phyloP scores from a whole-genome alignment of 2,888 invertebrate genomes.

The Phalera bucephala region DNA sequence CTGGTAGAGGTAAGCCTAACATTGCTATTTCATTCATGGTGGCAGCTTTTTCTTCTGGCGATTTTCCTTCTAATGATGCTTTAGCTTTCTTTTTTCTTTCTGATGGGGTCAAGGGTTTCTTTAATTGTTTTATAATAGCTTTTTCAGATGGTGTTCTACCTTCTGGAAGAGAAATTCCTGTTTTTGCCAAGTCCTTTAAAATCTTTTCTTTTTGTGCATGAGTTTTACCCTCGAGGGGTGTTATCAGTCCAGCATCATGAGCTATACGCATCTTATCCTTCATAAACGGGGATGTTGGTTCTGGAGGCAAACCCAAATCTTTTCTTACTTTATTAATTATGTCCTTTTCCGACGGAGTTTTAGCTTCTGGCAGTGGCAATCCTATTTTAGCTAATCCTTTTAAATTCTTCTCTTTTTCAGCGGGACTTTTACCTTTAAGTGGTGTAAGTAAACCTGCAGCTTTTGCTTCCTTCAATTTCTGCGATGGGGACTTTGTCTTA shows the following conservation, averaged over 20 bases:
- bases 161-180: slow-evolving; percentile 18
- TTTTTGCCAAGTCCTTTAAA: slow-evolving; percentile 15
- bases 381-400: slow-evolving; percentile 29
- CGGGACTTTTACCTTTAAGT: slow-evolving; percentile 34
- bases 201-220: slow-evolving; percentile 32
- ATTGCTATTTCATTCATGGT: slow-evolving; percentile 29
- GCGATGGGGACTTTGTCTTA: slow-evolving; percentile 14
- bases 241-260: slow-evolving; percentile 28
- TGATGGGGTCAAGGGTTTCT: slow-evolving; percentile 9
- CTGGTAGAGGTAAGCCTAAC: slow-evolving; percentile 38
- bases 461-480: slow-evolving; percentile 11
- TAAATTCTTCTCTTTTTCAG: slow-evolving; percentile 40
- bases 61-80: slow-evolving; percentile 34
- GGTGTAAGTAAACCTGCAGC: slow-evolving; percentile 30
- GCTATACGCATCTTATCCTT: slow-evolving; percentile 25
- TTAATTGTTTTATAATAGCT: slow-evolving; percentile 27
- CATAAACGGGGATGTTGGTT: slow-evolving; percentile 30
- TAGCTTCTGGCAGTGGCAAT: slow-evolving; percentile 30
- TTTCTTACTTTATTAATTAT: slow-evolving; percentile 21
- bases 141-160: slow-evolving; percentile 23
- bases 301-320: slow-evolving; percentile 28
- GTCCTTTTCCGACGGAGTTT: slow-evolving; percentile 30
- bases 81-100: too few species aligned
- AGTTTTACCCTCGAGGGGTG: slow-evolving; percentile 33
- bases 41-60: slow-evolving; percentile 32